These are phyloP conservation scores for Brachionus koreanus DNA, from an alignment of 1,140 invertebrate species.

Conservation along the genomic window DNA sequence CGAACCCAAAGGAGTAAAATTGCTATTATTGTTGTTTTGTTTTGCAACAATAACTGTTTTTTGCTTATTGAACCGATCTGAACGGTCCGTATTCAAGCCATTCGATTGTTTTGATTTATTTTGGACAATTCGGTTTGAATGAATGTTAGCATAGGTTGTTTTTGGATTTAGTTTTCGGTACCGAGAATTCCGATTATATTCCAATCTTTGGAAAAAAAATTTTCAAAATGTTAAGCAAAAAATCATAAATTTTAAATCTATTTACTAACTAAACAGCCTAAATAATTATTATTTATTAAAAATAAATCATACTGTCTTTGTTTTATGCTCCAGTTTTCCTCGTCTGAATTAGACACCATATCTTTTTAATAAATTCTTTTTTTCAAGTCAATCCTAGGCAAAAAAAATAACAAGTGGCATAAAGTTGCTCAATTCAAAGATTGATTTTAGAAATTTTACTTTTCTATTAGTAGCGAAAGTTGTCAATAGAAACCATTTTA, in stretches of 20 bases:
- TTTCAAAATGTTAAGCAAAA: background rate
- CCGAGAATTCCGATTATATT: conserved; percentile 6
- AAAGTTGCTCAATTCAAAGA: conserved; percentile 6
- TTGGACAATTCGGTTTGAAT: background rate
- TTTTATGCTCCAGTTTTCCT: conserved; percentile 14
- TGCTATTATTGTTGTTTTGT: background rate
- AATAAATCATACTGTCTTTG: conserved; percentile 2
- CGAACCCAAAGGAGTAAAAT: background rate
- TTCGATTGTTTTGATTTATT: background rate
- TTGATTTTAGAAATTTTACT: conserved; percentile 18
- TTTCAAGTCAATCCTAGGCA: background rate
- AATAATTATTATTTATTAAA: no score
- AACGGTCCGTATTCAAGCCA: background rate
- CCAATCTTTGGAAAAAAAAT: background rate
- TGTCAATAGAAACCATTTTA: conserved; percentile 30
- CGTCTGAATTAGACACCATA: conserved; percentile 8
- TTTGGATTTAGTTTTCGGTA: conserved; percentile 26
- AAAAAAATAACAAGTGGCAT: background rate
- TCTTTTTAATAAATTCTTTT: background rate
- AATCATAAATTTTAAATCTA: no score
- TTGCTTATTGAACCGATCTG: background rate
- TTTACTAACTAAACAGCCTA: no score
- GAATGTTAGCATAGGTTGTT: conserved; percentile 14
- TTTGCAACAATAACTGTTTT: background rate
- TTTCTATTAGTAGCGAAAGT: background rate